Base-by-base conservation (phyloP, 2,113 vertebrate genomes). In the Oxyura jamaicensis region DNA sequence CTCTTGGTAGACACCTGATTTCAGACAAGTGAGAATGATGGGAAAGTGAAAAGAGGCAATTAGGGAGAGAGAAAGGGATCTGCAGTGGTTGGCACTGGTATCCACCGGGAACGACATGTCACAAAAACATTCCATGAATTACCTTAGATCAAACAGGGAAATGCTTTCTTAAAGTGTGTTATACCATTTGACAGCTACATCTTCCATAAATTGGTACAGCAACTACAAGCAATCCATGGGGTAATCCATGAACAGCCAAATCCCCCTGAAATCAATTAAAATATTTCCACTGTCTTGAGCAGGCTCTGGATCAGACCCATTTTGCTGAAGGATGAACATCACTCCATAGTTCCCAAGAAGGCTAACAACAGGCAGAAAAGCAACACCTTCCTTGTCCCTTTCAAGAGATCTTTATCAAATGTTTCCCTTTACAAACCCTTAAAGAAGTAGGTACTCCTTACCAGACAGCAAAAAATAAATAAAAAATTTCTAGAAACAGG, bases 151-250 rank as follows among this genome's bases (percentile, higher is more conserved):
- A 86, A 74, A 86, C 0, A 85, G 35, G 35, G 21, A 82, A 85
- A 88, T 31, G 17, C 10, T 94, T 79, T 67, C 52, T 26, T 58
- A 35, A 73, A 90, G 29, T 0, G 2, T 41, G 17, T 35, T 73
- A 86, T 42, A 26, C 41, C 53, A 83, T 63, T 89, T 86, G 25
- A 53, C 46, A 87, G 53, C 41, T 29, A 0, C 66, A 58, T 42
- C 31, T 91, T 83, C 60, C 88, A 53, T 46, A 90, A 95, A 83
- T 18, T 14, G 29, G 35, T 36, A 87, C 29, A 79, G 42, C 10
- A 50, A 31, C 68, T 91, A 52, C 19, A 76, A 68, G 19, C 63
- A 82, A 56, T 79, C 48, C 42, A 29, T 53, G 29, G 12, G 8
- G 39, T 44, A 91, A 69, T 63, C 22, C 29, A 63, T 36, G 67